Base-by-base conservation (phyloP, 2,888 invertebrate species). In the Drosophila dives region DNA sequence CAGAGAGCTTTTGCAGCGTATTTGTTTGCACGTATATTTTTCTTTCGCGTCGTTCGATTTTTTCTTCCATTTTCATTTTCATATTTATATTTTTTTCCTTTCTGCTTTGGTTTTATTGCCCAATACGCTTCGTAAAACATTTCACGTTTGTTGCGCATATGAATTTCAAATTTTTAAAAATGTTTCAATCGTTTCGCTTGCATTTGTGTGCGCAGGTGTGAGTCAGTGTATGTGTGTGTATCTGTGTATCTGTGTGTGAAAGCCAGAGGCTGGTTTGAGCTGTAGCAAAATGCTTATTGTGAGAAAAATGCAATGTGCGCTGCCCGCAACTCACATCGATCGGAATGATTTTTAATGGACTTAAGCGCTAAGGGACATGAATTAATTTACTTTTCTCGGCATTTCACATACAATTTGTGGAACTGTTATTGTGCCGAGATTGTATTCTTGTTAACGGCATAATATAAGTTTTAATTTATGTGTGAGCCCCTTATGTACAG, bases 81-180 rank as follows among this genome's bases (percentile, higher is more conserved):
- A 40, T 77, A 63, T 42, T 53, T 38, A 17, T 33, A n/a, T 29
- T 20, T 26, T 62, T 48, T 42, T 36, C 48, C 36, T 17, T 53
- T 36, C 10, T 51, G 69, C 51, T 72, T 77, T 77, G 72, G 77
- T 85, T 85, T 88, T 86, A 85, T 87, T 89, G 83, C 77, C 74
- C 70, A 85, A 89, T 86, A 89, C 88, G 89, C 89, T 89, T 86
- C 81, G 88, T 73, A 75, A 86, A 86, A 83, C 86, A 86, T 89
- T 89, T 89, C 88, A 89, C 90, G 90, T 88, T 88, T 90, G 86
- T 76, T 88, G 90, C 88, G 87, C 81, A 90, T 87, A 87, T 87
- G 86, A 87, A 87, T 87, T 87, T 87, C 86, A 87, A 87, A 87
- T 87, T 89, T 87, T 88, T 89, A 81, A 89, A 85, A 89, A 86